A percentile compares a stretch with the other conserved stretches of the same genome.
Evolutionary conservation across 2,113 vertebrate species (phyloP).

Genomic region (Sinocyclocheilus anophthalmus): DNA sequence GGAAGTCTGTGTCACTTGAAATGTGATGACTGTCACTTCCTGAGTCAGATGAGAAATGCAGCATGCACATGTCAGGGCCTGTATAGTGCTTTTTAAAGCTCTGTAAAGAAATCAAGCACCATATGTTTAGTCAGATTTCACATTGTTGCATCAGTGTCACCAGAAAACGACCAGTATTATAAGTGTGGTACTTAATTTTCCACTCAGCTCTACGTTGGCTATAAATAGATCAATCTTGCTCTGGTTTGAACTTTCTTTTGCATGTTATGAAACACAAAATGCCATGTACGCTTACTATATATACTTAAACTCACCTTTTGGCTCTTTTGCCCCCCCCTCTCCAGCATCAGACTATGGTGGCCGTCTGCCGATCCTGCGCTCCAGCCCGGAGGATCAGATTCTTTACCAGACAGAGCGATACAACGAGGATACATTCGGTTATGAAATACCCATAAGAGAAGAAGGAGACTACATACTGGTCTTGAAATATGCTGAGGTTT

Average conservation of each 20-base stretch:
- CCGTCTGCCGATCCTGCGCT: slow-evolving; percentile 92
- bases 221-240: neutral
- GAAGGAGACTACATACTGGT: slow-evolving; percentile 97
- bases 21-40: slow-evolving; percentile 31
- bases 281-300: neutral
- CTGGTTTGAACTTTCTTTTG: neutral
- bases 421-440: slow-evolving; percentile 96
- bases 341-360: slow-evolving; percentile 95
- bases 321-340: neutral
- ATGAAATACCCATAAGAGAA: slow-evolving; percentile 92
- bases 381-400: slow-evolving; percentile 92
- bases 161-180: neutral
- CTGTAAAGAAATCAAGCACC: neutral
- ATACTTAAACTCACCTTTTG: neutral
- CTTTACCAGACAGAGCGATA: slow-evolving; percentile 98
- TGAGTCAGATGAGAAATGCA: slow-evolving; percentile 5
- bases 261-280: neutral
- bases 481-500: slow-evolving; percentile 96
- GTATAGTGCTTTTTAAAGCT: neutral
- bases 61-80: neutral
- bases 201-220: neutral
- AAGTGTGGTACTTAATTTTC: neutral
- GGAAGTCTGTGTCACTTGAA: slow-evolving; percentile 26
- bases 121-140: neutral
- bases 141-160: slow-evolving; percentile 3